phyloP scores from a whole-genome alignment of 2,888 invertebrate genomes.

The Incurvaria masculella region DNA sequence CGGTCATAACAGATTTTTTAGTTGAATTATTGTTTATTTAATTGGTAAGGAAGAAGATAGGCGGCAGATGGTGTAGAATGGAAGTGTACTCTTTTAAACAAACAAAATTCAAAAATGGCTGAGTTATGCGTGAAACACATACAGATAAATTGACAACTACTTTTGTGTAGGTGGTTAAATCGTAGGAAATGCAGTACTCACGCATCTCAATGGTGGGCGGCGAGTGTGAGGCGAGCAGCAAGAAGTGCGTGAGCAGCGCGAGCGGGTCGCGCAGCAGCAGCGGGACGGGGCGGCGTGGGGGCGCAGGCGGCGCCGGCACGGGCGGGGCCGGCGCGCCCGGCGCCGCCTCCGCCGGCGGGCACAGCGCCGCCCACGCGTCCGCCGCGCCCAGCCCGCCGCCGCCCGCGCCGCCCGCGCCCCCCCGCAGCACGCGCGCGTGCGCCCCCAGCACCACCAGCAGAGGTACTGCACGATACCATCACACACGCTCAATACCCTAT shows the following conservation, averaged over 20 bases:
- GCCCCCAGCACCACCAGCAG: slow-evolving; percentile 84
- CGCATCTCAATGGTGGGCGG: slow-evolving; percentile 70
- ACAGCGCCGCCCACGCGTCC: slow-evolving; percentile 25
- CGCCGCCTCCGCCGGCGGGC: slow-evolving; percentile 11
- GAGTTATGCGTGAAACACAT: no score
- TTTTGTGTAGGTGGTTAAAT: no score
- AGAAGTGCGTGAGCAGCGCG: slow-evolving; percentile 81
- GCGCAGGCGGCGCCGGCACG: slow-evolving; percentile 18
- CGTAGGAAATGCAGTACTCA: slow-evolving; percentile 37
- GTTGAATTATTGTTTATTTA: no score
- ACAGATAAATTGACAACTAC: no score
- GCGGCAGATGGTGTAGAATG: no score
- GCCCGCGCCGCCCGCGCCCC: slow-evolving; percentile 26
- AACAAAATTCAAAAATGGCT: no score
- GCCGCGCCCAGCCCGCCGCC: slow-evolving; percentile 29
- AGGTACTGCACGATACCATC: slow-evolving; percentile 83
- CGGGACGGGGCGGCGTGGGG: slow-evolving; percentile 58
- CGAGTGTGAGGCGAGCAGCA: slow-evolving; percentile 80
- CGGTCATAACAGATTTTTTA: no score
- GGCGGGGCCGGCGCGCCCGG: slow-evolving; percentile 14
- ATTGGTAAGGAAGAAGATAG: no score
- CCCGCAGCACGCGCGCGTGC: slow-evolving; percentile 73
- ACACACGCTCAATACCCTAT: no score
- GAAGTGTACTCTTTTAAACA: no score
- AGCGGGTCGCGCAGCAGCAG: slow-evolving; percentile 83